These are phyloP conservation scores for Toxostoma redivivum DNA, from an alignment of 2,113 vertebrate species.

Conservation along the genomic window DNA sequence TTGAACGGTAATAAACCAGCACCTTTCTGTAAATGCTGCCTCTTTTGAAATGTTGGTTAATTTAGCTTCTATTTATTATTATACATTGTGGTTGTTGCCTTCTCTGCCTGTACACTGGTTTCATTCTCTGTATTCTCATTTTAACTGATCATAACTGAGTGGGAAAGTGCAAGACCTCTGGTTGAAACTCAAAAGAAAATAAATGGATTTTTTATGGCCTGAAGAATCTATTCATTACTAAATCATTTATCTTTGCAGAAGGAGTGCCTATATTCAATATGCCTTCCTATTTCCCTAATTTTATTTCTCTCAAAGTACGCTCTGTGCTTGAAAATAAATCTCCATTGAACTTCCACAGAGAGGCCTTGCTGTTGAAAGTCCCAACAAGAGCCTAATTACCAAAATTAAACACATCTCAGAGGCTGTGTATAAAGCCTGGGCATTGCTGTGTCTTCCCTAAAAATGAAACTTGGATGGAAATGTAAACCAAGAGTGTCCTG, in stretches of 20 bases:
- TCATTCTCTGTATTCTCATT: constrained; percentile 60
- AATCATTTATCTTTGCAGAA: constrained; percentile 74
- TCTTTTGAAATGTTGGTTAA: not conserved
- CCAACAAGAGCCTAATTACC: constrained; percentile 39
- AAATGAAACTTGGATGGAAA: not conserved
- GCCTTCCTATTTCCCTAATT: constrained; percentile 48
- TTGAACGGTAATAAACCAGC: not conserved
- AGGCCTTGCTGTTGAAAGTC: not conserved
- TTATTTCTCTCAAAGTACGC: constrained; percentile 45
- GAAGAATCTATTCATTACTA: constrained; percentile 73
- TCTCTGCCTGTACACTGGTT: constrained; percentile 11
- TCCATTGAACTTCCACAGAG: not conserved
- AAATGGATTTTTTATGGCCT: constrained; percentile 77
- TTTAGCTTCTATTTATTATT: constrained; percentile 54
- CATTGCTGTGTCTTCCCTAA: not conserved
- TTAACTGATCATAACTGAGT: constrained; percentile 51
- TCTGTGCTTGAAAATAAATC: constrained; percentile 37
- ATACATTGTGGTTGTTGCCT: constrained; percentile 29
- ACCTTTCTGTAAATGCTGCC: not conserved
- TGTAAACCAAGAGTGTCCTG: not conserved
- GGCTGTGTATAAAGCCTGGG: not conserved
- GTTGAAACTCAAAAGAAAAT: constrained; percentile 74
- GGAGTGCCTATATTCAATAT: constrained; percentile 48
- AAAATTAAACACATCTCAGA: constrained; percentile 16
- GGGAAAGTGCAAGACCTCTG: constrained; percentile 70